A percentile compares a stretch with the other conserved stretches of the same genome.
These are phyloP conservation scores for Tipula vernalis DNA, from an alignment of 2,888 invertebrate species.

Conservation along the genomic window DNA sequence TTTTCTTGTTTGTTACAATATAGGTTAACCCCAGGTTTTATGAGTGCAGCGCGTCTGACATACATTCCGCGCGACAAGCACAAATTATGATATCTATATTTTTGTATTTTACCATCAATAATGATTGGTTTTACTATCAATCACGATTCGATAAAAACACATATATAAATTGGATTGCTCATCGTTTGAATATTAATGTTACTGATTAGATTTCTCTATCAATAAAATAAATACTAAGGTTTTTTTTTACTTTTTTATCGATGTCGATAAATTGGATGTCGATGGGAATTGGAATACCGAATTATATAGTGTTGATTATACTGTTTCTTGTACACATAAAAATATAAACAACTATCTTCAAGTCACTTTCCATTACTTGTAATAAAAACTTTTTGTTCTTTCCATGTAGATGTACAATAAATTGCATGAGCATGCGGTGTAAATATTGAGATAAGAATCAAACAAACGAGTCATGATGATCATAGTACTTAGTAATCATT, in stretches of 20 bases:
- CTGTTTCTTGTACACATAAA: background rate
- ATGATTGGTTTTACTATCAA: background rate
- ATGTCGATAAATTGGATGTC: background rate
- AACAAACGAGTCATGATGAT: background rate
- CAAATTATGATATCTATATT: background rate
- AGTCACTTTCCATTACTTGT: background rate
- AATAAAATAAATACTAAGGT: background rate
- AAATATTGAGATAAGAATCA: background rate
- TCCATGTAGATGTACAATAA: background rate
- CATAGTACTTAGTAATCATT: background rate
- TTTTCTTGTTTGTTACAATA: background rate
- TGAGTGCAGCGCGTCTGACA: background rate
- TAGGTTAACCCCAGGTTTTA: background rate
- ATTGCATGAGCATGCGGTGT: background rate
- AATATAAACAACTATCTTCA: background rate
- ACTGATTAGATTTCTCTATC: background rate
- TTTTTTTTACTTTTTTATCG: too few species aligned
- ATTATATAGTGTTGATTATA: background rate
- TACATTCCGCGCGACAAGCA: background rate
- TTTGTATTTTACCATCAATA: background rate
- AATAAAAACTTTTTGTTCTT: background rate
- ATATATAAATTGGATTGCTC: background rate
- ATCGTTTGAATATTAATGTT: background rate
- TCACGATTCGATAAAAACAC: background rate
- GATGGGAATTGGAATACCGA: background rate